These are phyloP conservation scores for Oreochromis mossambicus DNA, from an alignment of 2,797 vertebrate species.

Conservation along the genomic window DNA sequence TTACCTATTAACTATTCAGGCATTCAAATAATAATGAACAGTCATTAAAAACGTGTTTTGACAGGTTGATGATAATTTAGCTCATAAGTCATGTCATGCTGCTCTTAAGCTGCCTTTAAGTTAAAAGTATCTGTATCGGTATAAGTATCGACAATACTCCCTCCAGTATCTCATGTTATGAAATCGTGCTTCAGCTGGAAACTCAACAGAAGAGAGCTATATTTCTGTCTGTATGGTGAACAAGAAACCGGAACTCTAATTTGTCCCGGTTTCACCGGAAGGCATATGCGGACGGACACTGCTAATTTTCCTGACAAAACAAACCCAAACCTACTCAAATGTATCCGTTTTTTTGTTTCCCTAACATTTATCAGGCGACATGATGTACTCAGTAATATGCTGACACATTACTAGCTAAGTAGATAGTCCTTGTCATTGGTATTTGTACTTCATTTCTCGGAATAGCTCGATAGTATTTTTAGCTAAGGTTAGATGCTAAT, in stretches of 20 bases:
- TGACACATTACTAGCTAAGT: not conserved
- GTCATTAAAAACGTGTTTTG: not conserved
- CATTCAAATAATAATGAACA: not conserved
- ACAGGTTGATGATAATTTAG: not conserved
- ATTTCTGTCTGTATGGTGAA: not conserved
- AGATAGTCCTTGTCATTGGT: not conserved
- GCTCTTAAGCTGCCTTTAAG: not conserved
- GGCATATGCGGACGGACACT: not conserved
- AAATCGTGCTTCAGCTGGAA: not conserved
- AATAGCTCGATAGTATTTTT: not conserved
- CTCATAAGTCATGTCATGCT: not conserved
- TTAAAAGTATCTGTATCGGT: not conserved
- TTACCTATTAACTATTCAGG: not conserved
- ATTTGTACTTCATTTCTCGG: not conserved
- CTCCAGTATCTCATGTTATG: not conserved
- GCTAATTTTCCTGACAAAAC: not conserved
- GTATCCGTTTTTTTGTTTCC: too few species aligned
- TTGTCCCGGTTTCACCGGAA: not conserved
- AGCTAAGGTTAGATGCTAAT: slow-evolving; percentile 24
- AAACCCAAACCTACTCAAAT: not conserved
- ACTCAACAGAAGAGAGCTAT: not conserved
- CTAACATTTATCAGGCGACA: rapidly evolving
- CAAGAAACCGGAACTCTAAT: slow-evolving; percentile 14
- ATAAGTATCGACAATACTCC: not conserved
- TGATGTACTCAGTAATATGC: rapidly evolving